Percentiles rank a stretch among this genome's conserved stretches.
Conservation (phyloP, 2,888 invertebrate species). For the Byasa hedistus region DNA sequence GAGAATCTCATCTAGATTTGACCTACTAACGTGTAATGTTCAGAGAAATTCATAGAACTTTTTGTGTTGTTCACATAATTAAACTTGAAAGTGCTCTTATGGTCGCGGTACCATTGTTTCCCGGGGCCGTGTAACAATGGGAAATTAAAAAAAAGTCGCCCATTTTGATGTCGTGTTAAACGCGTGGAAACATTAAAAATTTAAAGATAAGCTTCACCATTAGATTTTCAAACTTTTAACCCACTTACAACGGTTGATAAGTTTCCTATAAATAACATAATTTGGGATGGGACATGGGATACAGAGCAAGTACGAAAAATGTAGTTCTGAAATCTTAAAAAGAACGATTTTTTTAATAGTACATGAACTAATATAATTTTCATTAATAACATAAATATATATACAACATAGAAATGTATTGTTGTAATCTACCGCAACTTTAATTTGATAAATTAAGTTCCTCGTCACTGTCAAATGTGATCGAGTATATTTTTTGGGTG, state of each 20-base stretch:
- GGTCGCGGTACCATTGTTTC: constrained; percentile 14
- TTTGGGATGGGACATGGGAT: no score
- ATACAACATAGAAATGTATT: no score
- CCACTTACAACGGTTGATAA: constrained; percentile 6
- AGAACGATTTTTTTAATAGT: no score
- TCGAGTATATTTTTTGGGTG: no score
- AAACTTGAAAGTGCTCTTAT: constrained; percentile 23
- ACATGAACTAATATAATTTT: no score
- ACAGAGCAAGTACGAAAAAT: no score
- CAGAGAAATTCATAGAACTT: constrained; percentile 15
- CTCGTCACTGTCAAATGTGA: no score
- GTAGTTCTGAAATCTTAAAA: no score
- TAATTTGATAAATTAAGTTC: no score
- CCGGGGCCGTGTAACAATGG: constrained; percentile 6
- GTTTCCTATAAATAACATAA: no score
- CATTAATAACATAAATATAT: no score
- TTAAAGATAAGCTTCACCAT: constrained; percentile 19
- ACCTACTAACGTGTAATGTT: constrained; percentile 20
- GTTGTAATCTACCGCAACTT: no score
- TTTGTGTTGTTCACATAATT: constrained; percentile 23
- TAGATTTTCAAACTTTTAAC: constrained; percentile 6
- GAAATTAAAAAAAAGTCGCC: constrained; percentile 30
- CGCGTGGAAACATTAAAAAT: constrained; percentile 21
- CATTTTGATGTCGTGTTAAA: constrained; percentile 28
- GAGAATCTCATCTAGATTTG: constrained; percentile 20